phyloP scores from a whole-genome alignment of 2,888 invertebrate genomes.

The Pheosia tremula region DNA sequence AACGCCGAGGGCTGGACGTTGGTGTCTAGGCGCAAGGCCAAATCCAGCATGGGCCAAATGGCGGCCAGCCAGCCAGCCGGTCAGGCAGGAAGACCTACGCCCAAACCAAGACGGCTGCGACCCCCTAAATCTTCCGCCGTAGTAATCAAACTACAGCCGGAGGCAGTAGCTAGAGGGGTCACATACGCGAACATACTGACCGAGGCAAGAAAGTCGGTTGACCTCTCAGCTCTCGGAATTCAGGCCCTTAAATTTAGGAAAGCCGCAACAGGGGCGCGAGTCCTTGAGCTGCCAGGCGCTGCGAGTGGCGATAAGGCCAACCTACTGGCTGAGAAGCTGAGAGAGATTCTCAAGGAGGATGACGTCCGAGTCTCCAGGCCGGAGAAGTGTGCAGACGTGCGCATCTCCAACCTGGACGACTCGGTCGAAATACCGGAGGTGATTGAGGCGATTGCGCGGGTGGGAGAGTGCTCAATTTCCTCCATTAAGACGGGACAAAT shows the following conservation, averaged over 20 bases:
- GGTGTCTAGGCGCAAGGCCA: not conserved
- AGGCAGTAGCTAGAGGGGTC: not conserved
- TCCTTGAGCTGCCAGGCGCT: not conserved
- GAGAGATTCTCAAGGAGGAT: not conserved
- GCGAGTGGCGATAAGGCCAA: too few species aligned
- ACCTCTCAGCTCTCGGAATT: not conserved
- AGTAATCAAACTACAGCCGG: not conserved
- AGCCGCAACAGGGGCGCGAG: not conserved
- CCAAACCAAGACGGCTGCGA: too few species aligned
- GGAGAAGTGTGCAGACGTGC: not conserved
- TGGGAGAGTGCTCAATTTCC: slow-evolving; percentile 9
- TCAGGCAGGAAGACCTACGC: not conserved
- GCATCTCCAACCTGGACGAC: not conserved
- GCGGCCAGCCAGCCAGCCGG: not conserved
- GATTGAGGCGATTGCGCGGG: not conserved
- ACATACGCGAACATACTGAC: not conserved
- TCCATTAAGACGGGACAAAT: not conserved
- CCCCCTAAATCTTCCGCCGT: not conserved
- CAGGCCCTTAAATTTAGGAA: not conserved
- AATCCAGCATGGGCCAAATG: not conserved
- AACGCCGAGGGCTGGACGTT: not conserved
- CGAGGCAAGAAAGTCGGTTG: not conserved
- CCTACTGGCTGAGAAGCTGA: too few species aligned
- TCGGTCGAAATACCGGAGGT: too few species aligned
- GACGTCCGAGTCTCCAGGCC: not conserved